Percentiles rank a stretch among this genome's conserved stretches.
Evolutionary conservation across 2,113 vertebrate genomes (phyloP).

Genomic region (Varanus komodoensis): DNA sequence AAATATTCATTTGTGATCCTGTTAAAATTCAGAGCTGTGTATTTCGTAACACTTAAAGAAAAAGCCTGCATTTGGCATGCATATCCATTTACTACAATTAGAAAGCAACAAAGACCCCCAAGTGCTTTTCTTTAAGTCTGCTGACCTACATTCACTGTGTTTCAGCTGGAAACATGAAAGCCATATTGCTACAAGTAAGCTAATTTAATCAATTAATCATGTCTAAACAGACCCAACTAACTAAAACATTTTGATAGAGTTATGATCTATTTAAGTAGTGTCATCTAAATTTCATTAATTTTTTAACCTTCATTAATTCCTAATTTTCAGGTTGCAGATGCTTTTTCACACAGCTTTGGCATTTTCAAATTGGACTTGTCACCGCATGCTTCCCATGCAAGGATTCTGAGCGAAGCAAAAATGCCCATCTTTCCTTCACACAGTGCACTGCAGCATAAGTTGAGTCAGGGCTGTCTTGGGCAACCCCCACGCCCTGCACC

Average conservation of each 20-base stretch:
- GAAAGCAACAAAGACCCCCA: constrained; percentile 8
- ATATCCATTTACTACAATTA: constrained; percentile 7
- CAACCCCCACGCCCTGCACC: too few relatives aligned
- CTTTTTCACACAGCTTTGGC: constrained; percentile 35
- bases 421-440: not conserved
- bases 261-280: constrained; percentile 60
- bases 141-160: constrained; percentile 13
- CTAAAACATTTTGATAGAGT: constrained; percentile 48
- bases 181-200: constrained; percentile 9
- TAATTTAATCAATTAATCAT: constrained; percentile 58
- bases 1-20: not conserved
- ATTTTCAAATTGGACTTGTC: constrained; percentile 34
- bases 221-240: constrained; percentile 42
- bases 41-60: constrained; percentile 7
- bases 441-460: not conserved
- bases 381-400: not conserved
- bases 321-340: constrained; percentile 42
- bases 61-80: not conserved
- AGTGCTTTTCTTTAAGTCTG: constrained; percentile 25
- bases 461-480: not conserved
- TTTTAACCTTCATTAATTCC: constrained; percentile 64
- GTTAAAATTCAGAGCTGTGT: constrained; percentile 1
- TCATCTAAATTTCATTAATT: constrained; percentile 58
- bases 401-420: not conserved
- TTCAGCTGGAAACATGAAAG: constrained; percentile 42